A percentile compares a stretch with the other conserved stretches of the same genome.
Conservation (phyloP, 2,797 vertebrate species). For the Diceros bicornis region DNA sequence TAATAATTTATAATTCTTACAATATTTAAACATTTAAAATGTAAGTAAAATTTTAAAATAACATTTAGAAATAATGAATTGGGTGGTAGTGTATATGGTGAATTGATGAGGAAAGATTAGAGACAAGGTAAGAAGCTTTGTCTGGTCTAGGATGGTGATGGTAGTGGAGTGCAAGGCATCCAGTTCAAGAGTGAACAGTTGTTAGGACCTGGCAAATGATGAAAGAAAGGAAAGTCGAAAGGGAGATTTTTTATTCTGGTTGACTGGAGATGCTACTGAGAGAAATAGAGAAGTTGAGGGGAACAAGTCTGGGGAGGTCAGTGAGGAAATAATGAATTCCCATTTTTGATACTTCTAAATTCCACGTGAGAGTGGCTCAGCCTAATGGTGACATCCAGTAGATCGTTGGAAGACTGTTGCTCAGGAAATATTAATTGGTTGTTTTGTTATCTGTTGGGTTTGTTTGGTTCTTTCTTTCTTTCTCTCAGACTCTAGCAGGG, state of each 20-base stretch:
- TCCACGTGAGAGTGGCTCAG: not conserved
- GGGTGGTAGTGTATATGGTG: not conserved
- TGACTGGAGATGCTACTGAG: not conserved
- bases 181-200: not conserved
- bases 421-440: not conserved
- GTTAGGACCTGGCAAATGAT: not conserved
- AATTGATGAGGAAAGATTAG: not conserved
- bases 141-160: not conserved
- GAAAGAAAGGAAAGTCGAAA: not conserved
- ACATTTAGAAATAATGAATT: not conserved
- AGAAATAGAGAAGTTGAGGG: not conserved
- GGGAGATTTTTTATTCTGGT: not conserved
- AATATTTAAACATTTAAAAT: not conserved
- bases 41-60: slow-evolving; percentile 1
- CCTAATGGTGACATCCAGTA: not conserved
- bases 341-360: not conserved
- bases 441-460: not conserved
- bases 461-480: not conserved
- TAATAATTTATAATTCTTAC: not conserved
- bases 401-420: not conserved
- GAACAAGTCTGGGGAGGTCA: not conserved
- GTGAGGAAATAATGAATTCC: not conserved
- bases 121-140: not conserved
- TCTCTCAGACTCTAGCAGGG: not conserved
- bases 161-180: not conserved